phyloP scores from a whole-genome alignment of 2,113 vertebrate species.

The Mionectes macconnelli region DNA sequence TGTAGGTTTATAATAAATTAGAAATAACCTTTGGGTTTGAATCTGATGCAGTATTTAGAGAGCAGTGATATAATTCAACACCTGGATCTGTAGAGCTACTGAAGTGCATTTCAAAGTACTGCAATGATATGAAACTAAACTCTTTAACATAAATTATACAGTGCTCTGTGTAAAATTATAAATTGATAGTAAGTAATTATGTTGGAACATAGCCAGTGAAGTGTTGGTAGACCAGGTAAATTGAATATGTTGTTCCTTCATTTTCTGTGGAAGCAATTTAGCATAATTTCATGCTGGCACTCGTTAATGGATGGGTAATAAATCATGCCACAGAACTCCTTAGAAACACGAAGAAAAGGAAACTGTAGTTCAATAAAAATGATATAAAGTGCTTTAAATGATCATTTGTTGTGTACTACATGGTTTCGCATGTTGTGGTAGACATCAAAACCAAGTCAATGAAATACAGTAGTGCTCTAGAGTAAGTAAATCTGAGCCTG shows the following conservation, averaged over 20 bases:
- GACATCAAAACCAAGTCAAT: neutral
- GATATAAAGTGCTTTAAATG: conserved; percentile 75
- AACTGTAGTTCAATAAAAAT: conserved; percentile 50
- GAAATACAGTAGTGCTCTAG: neutral
- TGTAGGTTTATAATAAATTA: conserved; percentile 68
- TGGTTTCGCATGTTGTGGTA: conserved; percentile 24
- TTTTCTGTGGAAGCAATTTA: neutral
- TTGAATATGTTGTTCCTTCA: neutral
- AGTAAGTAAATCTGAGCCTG: conserved; percentile 26
- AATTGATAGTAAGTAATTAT: neutral
- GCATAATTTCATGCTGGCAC: neutral
- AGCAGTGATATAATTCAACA: neutral
- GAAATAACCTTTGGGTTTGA: conserved; percentile 40
- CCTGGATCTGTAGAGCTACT: neutral
- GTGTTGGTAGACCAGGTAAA: neutral
- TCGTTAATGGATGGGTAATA: neutral
- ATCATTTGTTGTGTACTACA: conserved; percentile 34
- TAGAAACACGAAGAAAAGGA: neutral
- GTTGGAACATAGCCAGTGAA: neutral
- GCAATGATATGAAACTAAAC: neutral
- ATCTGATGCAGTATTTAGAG: neutral
- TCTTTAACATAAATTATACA: neutral
- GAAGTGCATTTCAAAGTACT: neutral
- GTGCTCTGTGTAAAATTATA: neutral
- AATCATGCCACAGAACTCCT: conserved; percentile 9